phyloP scores from a whole-genome alignment of 2,113 vertebrate species.

The Python bivittatus region DNA sequence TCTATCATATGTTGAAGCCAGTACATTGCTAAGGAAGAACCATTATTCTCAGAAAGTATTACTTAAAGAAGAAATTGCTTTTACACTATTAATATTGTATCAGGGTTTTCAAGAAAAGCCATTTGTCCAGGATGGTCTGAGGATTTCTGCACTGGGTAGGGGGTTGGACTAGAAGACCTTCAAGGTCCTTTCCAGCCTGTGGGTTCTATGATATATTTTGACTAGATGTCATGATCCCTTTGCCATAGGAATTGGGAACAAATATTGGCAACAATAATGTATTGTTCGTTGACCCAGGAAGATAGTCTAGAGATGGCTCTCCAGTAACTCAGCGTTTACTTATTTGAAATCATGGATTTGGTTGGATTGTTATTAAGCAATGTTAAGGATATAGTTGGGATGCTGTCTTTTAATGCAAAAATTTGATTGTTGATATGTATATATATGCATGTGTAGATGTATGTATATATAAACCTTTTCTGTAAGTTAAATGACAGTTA shows the following conservation, averaged over 20 bases:
- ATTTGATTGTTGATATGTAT: too few species aligned
- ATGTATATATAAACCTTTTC: background rate
- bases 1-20: background rate
- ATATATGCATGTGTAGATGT: background rate
- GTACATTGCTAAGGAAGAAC: background rate
- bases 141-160: background rate
- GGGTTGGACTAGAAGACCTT: background rate
- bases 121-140: background rate
- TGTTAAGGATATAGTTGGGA: background rate
- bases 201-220: background rate
- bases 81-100: background rate
- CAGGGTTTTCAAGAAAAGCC: background rate
- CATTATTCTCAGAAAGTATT: background rate
- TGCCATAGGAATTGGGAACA: too few species aligned
- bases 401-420: too few species aligned
- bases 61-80: background rate
- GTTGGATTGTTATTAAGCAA: background rate
- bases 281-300: background rate
- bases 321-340: background rate
- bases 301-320: background rate
- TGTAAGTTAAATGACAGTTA: background rate
- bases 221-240: background rate
- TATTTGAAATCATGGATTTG: background rate
- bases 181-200: background rate
- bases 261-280: too few species aligned